Evolutionary conservation across 2,888 invertebrate genomes (phyloP), one percentile per base, ranked within the genome.

Genomic region (Gymnosoma rotundatum): DNA sequence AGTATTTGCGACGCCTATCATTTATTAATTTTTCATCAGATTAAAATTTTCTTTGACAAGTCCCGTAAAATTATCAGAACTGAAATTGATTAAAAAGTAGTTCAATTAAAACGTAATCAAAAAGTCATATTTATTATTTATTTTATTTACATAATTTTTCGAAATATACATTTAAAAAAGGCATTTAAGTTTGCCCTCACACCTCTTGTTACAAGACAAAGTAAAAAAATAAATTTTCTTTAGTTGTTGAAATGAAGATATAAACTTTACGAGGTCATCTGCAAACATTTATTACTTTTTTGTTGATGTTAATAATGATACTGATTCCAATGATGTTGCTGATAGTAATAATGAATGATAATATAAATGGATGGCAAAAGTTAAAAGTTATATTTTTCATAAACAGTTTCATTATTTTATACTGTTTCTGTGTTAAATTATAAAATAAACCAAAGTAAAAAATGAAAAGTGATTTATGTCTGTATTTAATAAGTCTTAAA

Each of bases 371-470:
- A 56, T 45, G 21, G 58, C 10, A 16, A 75, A 58, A 16, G 45
- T 42, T 48, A 52, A 20, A 74, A n/a, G 54, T 54, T 38, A 42
- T 52, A 36, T 38, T 45, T 58, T 2, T n/a, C 25, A 58, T 50
- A 66, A 48, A 67, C 21, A n/a, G 20, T 60, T 76, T 76, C 20
- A 76, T 67, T 60, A 60, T 25, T 50, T 60, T 8, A 20, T 73
- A n/a, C 61, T 21, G 25, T 18, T 20, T 54, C 16, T 32, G 18
- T 48, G n/a, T 14, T 18, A 32, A 32, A 32, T 12, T 10, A 12
- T 32, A 36, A 64, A 45, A 56, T 54, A 9, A 18, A 45, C 50
- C 12, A 52, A 9, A 45, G 14, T 52, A 36, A 60, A 16, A 58
- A 58, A 1, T 7, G 2, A 7, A 25, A n/a, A 70, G 18, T n/a